Base-by-base conservation (phyloP, 2,113 vertebrate species). In the Narcine bancroftii region DNA sequence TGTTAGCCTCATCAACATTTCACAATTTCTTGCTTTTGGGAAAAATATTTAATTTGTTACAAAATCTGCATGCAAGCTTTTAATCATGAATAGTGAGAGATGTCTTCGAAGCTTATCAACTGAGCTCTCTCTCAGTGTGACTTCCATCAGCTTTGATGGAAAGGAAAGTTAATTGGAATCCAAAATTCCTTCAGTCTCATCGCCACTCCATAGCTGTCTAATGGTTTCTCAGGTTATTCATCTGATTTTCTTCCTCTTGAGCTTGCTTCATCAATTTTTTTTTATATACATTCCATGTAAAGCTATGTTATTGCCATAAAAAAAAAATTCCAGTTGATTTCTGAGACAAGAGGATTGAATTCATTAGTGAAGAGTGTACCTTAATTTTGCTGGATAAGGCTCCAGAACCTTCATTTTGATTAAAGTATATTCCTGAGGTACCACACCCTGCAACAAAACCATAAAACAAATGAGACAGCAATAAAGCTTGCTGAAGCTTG, bases 331-430 rank as follows among this genome's bases (percentile, higher is more conserved):
- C 65, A 36, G 24, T 89, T 89, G 36, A 0, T 39, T 91, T 17
- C 53, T 3, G 39, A 69, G 36, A 29, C 9, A 3, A 21, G 87
- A 69, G 10, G 0, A 1, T 29, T 50, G 26, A 29, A 29, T 91
- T 45, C 53, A 87, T 24, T 26, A 66, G 36, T 42, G 87, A 45
- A 45, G 39, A 45, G 24, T 96, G 47, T 96, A 98, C 97, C 98
- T 99, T 93, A 99, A 93, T 94, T 98, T 99, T 47, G 96, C 92
- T 6, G 99, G 98, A 92, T 96, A 98, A 4, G 98, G 98, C 47
- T 99, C 98, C 60, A 98, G 94, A 33, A 99, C 95, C 95, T 98
- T 98, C 97, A 99, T 97, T 96, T 99, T 99, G 93, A 99, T 95
- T 36, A 99, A 95, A 0, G 98, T 99, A 92, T 99, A 99, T 94